Base-by-base conservation (phyloP, 1,140 invertebrate genomes). In the Phymastichus coffea region DNA sequence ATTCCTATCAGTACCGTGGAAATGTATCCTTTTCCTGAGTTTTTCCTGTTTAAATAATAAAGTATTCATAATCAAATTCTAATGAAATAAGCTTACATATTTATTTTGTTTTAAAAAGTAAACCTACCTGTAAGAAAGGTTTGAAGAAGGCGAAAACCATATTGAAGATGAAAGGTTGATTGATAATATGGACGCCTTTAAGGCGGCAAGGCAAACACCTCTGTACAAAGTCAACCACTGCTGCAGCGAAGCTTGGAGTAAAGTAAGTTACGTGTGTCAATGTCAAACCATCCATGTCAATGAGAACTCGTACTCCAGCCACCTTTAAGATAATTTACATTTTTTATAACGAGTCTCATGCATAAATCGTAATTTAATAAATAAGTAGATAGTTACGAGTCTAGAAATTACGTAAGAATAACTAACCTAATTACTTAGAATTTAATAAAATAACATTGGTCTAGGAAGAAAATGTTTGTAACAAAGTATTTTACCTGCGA, bases 101-200 rank as follows among this genome's bases (percentile, higher is more conserved):
- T 47, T 37, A n/a, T 25, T 25, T 26, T 56, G 35, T 40, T 28
- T 35, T 55, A 17, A n/a, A 28, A 41, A 10, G 26, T 22, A n/a
- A 15, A 46, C 20, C 8, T 67, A 79, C 76, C 57, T 74, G 53
- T 19, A 94, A 80, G 70, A 93, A 91, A 17, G 86, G 88, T 72
- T 92, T 92, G 69, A 92, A 88, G 33, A 93, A 80, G 35, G 86
- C 83, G 66, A 87, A 91, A 2, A 90, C 80, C 69, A 89, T 86
- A 68, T 90, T 90, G 67, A 93, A 87, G 22, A 92, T 80, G 65
- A 83, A 86, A 1, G 90, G 88, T 71, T 92, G 90, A 76, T 93
- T 91, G 12, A 93, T 80, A 52, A 92, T 81, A 68, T 93, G 90
- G 38, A 89, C 83, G 1, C 81, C 83, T 70, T 88, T 89, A 2